Percentiles rank a stretch among this genome's conserved stretches.
Evolutionary conservation across 2,113 vertebrate genomes (phyloP).

Genomic region (Brachyhypopomus occidentalis): DNA sequence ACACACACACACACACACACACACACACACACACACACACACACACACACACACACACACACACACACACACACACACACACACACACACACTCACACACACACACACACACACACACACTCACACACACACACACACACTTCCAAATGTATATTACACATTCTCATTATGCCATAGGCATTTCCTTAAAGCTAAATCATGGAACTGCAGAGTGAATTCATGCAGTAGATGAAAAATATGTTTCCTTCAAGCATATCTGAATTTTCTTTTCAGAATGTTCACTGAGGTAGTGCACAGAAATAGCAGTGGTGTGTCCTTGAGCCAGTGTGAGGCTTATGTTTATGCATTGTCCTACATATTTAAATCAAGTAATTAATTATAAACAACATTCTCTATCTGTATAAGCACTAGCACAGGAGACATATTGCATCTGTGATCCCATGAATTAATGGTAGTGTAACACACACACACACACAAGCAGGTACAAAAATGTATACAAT

Average conservation of each 20-base stretch:
- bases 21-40: conserved; percentile 49
- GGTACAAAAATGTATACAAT: too few species aligned
- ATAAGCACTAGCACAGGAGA: conserved; percentile 38
- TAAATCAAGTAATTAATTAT: conserved; percentile 72
- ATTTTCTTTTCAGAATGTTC: neutral
- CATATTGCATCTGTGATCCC: neutral
- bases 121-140: conserved; percentile 51
- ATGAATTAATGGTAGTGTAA: neutral
- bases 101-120: conserved; percentile 50
- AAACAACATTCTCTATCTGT: conserved; percentile 53
- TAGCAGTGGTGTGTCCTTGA: neutral
- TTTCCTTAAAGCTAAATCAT: neutral
- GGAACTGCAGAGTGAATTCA: neutral
- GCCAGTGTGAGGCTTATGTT: neutral
- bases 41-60: too few species aligned
- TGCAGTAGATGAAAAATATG: neutral
- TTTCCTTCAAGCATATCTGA: neutral
- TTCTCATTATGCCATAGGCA: neutral
- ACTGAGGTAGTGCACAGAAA: too few species aligned
- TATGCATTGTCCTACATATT: conserved; percentile 66
- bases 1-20: conserved; percentile 54
- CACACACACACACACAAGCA: conserved; percentile 6
- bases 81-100: conserved; percentile 55
- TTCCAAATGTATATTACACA: neutral
- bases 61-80: conserved; percentile 31